Percentiles rank a stretch among this genome's conserved stretches.
Evolutionary conservation across 1,140 invertebrate species (phyloP).

Genomic region (Lordiphosa clarofinis): DNA sequence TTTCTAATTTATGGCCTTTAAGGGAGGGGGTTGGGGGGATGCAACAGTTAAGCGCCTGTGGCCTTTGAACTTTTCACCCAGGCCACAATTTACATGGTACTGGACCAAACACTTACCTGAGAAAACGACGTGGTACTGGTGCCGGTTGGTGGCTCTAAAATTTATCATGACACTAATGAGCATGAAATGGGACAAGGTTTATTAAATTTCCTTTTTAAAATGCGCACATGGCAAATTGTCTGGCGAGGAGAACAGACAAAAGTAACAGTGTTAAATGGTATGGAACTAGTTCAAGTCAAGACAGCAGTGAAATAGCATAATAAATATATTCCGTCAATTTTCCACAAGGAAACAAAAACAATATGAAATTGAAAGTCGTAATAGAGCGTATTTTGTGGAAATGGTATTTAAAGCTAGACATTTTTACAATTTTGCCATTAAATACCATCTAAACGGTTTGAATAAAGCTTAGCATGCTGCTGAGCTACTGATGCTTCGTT

Average conservation of each 20-base stretch:
- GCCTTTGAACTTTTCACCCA: conserved; percentile 38
- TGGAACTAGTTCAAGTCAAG: not conserved
- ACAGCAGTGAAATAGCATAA: no score
- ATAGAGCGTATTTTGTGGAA: no score
- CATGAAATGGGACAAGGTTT: conserved; percentile 74
- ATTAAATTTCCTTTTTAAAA: conserved; percentile 77
- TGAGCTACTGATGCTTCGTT: no score
- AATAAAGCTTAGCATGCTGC: no score
- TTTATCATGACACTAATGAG: conserved; percentile 76
- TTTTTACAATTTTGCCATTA: no score
- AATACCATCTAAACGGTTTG: no score
- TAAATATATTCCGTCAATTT: no score
- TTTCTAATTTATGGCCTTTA: conserved; percentile 69
- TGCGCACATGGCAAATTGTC: conserved; percentile 51
- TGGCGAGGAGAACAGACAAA: not conserved
- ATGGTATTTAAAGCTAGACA: no score
- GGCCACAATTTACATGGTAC: conserved; percentile 53
- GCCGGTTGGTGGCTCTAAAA: conserved; percentile 36
- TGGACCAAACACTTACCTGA: conserved; percentile 26
- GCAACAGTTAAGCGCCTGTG: conserved; percentile 68
- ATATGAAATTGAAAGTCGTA: no score
- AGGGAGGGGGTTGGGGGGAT: conserved; percentile 18
- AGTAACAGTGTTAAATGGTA: conserved; percentile 7
- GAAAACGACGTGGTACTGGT: conserved; percentile 2
- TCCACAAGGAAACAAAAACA: no score